These are phyloP conservation scores for Proterorhinus semilunaris DNA, from an alignment of 2,113 vertebrate species.

Conservation along the genomic window DNA sequence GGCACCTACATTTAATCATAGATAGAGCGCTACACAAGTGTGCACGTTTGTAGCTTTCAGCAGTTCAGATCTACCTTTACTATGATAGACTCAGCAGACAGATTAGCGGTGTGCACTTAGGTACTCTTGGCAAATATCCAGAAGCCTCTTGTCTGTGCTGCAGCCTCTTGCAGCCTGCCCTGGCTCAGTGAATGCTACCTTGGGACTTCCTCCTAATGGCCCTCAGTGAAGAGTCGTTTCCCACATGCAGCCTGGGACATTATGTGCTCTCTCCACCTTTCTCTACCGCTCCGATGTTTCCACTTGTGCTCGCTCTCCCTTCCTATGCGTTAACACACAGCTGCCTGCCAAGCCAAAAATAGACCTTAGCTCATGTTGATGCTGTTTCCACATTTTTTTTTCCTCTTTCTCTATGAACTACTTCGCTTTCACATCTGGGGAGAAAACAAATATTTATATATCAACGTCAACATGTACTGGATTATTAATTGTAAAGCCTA, in stretches of 20 bases:
- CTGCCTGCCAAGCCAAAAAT: slow-evolving; percentile 67
- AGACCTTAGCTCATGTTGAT: slow-evolving; percentile 58
- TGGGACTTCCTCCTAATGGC: slow-evolving; percentile 53
- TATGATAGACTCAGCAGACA: neutral
- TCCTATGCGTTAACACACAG: slow-evolving; percentile 48
- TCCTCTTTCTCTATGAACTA: slow-evolving; percentile 18
- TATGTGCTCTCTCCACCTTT: slow-evolving; percentile 55
- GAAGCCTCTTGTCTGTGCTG: slow-evolving; percentile 1
- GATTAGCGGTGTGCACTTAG: neutral
- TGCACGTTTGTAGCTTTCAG: neutral
- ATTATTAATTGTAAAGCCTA: neutral
- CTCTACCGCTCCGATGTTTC: slow-evolving; percentile 6
- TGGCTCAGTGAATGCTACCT: slow-evolving; percentile 9
- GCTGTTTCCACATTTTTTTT: slow-evolving; percentile 54
- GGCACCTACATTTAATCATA: too few relatives aligned
- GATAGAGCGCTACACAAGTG: too few relatives aligned
- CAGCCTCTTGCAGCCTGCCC: slow-evolving; percentile 7
- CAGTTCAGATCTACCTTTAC: neutral
- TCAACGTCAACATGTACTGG: too few relatives aligned
- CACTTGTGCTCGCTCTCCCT: slow-evolving; percentile 2
- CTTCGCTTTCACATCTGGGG: neutral
- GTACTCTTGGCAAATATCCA: slow-evolving; percentile 25
- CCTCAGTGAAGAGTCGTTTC: slow-evolving; percentile 46
- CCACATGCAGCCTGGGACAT: slow-evolving; percentile 55
- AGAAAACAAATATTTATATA: too few relatives aligned